These are phyloP conservation scores for Pleuronectes platessa DNA, from an alignment of 2,113 vertebrate genomes.

Conservation along the genomic window DNA sequence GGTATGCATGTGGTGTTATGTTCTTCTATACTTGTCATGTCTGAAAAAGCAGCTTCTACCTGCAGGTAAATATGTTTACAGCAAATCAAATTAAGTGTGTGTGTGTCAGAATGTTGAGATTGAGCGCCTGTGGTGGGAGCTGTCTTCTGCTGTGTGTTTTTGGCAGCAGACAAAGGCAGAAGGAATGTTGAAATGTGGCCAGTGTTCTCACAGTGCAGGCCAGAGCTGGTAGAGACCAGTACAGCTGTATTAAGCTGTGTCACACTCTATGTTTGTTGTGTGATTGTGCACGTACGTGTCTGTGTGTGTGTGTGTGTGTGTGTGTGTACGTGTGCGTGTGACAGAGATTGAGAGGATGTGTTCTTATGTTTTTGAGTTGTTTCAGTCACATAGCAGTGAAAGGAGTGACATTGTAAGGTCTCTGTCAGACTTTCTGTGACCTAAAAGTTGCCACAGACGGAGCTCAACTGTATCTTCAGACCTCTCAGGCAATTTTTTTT, in stretches of 20 bases:
- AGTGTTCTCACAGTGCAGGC: conserved; percentile 72
- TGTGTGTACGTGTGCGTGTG: conserved; percentile 16
- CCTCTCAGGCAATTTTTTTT: conserved; percentile 34
- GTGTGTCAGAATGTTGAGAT: conserved; percentile 54
- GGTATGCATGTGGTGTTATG: conserved; percentile 28
- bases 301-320: conserved; percentile 19
- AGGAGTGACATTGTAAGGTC: not conserved
- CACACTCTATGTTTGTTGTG: conserved; percentile 23
- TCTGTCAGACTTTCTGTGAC: not conserved
- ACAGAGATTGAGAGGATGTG: not conserved
- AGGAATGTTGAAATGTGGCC: conserved; percentile 76
- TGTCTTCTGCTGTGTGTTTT: conserved; percentile 57
- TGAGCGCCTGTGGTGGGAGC: conserved; percentile 56
- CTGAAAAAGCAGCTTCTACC: conserved; percentile 29
- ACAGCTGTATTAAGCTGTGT: conserved; percentile 71
- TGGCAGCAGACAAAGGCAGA: conserved; percentile 60
- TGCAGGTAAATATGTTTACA: conserved; percentile 39
- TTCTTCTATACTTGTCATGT: not conserved
- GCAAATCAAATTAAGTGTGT: conserved; percentile 14
- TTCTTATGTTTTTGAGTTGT: not conserved
- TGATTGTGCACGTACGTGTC: conserved; percentile 7
- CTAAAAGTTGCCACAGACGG: conserved; percentile 1
- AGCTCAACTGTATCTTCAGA: conserved; percentile 43
- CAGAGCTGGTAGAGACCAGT: conserved; percentile 56
- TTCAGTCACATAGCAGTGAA: no score